These are phyloP conservation scores for Steinernema feltiae DNA, from an alignment of 1,140 invertebrate species.

Conservation along the genomic window DNA sequence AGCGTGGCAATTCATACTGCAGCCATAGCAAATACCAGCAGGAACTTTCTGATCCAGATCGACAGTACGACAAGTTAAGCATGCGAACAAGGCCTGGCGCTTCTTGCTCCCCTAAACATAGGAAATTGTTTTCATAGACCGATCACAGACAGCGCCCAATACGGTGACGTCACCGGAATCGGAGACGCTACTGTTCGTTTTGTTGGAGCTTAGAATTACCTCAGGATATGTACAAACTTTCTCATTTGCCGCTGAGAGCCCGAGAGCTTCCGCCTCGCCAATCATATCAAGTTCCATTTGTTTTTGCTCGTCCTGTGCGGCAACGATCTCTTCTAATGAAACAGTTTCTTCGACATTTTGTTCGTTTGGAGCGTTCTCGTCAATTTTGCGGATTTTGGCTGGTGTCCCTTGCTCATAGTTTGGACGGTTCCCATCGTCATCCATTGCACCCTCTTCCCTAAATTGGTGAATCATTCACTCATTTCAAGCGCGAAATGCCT, in stretches of 20 bases:
- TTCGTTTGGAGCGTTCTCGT: neutral
- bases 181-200: too few relatives aligned
- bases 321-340: neutral
- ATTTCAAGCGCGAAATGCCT: neutral
- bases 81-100: constrained; percentile 88
- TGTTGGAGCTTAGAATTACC: too few relatives aligned
- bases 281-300: neutral
- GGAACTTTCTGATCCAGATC: constrained; percentile 61
- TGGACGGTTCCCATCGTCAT: too few relatives aligned
- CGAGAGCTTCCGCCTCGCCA: neutral
- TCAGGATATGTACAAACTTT: constrained; percentile 50
- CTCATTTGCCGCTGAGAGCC: constrained; percentile 24
- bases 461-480: too few relatives aligned
- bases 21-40: constrained; percentile 82
- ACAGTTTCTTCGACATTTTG: neutral
- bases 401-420: too few relatives aligned
- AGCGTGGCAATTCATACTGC: constrained; percentile 87
- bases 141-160: too few relatives aligned
- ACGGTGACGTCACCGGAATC: too few relatives aligned
- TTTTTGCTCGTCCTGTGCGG: neutral
- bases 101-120: constrained; percentile 77
- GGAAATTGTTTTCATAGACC: too few relatives aligned
- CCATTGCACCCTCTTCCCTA: too few relatives aligned
- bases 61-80: constrained; percentile 73
- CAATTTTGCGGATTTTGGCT: too few relatives aligned